Evolutionary conservation across 64 coral and sea anemone genomes (phyloP), one percentile per base, ranked within the genome.

Genomic region (Catalaphyllia jardinei): DNA sequence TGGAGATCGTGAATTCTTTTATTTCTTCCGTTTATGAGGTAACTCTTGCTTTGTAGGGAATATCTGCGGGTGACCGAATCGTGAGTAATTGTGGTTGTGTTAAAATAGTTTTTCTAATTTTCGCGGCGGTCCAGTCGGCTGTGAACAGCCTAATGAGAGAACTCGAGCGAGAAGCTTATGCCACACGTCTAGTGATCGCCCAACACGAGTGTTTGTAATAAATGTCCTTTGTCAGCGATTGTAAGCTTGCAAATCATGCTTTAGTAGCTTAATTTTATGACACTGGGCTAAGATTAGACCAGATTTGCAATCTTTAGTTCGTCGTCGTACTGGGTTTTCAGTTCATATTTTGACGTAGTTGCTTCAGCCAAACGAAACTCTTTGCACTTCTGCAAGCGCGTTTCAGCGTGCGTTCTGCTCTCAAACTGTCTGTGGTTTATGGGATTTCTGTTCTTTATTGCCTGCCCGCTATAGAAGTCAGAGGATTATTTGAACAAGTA

Each of bases 211-310:
- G 51, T 31, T 80, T 79, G 49, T n/a, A 52, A 25, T 54, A 22
- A n/a, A 10, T 69, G 24, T 24, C 20, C 65, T 69, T 69, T 69
- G 65, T 69, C 10, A 25, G n/a, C 24, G 65, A 14, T 55, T 79
- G 49, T 83, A 67, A 83, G 30, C 17, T 64, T 83, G 29, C 31
- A 83, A 15, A 46, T 67, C 20, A 11, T 46, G 61, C 80, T 42
- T 38, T 83, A 22, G 80, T 85, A 71, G 81, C 80, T 69, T 69
- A 84, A 67, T 84, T 84, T 84, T 52, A 63, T 62, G 57, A 64
- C 57, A 82, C 29, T 49, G 62, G 80, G 31, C 62, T 25, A 80
- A 85, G 79, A 81, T 85, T 71, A 85, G 62, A 71, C 38, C 38
- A 64, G 29, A 85, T 71, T 50, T 85, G 12, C 63, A 50, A 28